Evolutionary conservation across 2,888 invertebrate species (phyloP), one percentile per base, ranked within the genome.

Genomic region (Dendrolimus pini): DNA sequence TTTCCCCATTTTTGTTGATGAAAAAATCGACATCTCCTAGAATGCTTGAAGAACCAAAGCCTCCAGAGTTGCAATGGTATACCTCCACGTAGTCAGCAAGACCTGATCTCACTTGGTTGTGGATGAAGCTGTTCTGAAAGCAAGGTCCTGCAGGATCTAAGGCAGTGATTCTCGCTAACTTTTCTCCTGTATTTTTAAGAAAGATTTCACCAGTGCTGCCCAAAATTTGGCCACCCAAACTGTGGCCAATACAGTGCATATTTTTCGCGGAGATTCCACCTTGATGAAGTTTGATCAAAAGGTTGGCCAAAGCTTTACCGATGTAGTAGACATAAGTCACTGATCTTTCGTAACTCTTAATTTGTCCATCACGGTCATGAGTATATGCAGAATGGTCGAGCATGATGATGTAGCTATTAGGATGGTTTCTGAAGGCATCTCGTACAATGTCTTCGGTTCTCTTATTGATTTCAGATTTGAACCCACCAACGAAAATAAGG

Each of bases 81-180:
- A 92, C 89, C 69, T 93, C 93, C 0, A 93, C 93, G 65, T 93
- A 92, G 0, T 87, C 81, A 0, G 93, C 93, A 41, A 93, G 91
- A 7, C 89, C 88, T 18, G 89, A 82, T 56, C 92, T 83, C 0
- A 94, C 74, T 64, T 92, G 87, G 14, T 91, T 83, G 54, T 86
- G 71, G 1, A 82, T 77, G 0, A 77, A 66, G 59, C 82, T 84
- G 41, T 85, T 82, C 0, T 83, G 77, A 61, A 87, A 90, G 60
- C 89, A 90, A 7, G 90, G 90, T 0, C 89, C 89, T 55, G 90
- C 90, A 1, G 90, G 90, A 56, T 90, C 90, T 8, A 89, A 67
- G 3, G 83, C 90, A 0, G 87, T 85, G 7, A 90, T 82, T 42
- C 83, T 78, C 12, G 71, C 72, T 2, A 90, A 70, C 58, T 80